phyloP scores from a whole-genome alignment of 2,797 vertebrate species.

The Sorex maritimensis region DNA sequence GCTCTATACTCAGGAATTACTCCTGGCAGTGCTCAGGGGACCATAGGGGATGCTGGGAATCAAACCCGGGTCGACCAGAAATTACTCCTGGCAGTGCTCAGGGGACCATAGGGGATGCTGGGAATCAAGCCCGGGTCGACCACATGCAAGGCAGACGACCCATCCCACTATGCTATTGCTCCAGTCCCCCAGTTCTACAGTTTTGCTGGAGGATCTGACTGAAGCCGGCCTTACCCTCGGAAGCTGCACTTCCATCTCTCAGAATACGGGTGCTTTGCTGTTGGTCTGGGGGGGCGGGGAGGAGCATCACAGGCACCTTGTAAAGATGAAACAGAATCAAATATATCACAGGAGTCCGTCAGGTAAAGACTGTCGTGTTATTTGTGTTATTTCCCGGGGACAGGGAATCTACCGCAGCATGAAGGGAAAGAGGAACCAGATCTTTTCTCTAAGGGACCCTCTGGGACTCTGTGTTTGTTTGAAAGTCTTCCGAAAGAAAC shows the following conservation, averaged over 20 bases:
- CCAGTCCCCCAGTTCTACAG: neutral
- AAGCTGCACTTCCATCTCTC: neutral
- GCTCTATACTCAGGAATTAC: too few relatives aligned
- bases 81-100: too few relatives aligned
- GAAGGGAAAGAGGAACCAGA: neutral
- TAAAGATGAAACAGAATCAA: neutral
- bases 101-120: too few relatives aligned
- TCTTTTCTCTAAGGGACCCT: neutral
- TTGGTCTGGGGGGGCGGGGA: too few relatives aligned
- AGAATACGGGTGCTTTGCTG: neutral
- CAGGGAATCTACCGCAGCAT: neutral
- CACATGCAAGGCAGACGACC: too few relatives aligned
- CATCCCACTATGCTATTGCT: too few relatives aligned
- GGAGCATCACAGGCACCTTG: neutral
- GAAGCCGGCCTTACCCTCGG: neutral
- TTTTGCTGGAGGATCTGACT: neutral
- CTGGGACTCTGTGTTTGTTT: neutral
- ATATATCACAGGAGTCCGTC: neutral
- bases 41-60: too few relatives aligned
- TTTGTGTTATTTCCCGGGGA: slow-evolving; percentile 1
- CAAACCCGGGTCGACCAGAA: too few relatives aligned
- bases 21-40: too few relatives aligned
- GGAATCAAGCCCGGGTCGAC: too few relatives aligned
- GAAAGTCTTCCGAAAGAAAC: neutral
- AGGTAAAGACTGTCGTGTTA: neutral